phyloP scores from a whole-genome alignment of 2,797 vertebrate species.

The Eurystomus glaucurus region DNA sequence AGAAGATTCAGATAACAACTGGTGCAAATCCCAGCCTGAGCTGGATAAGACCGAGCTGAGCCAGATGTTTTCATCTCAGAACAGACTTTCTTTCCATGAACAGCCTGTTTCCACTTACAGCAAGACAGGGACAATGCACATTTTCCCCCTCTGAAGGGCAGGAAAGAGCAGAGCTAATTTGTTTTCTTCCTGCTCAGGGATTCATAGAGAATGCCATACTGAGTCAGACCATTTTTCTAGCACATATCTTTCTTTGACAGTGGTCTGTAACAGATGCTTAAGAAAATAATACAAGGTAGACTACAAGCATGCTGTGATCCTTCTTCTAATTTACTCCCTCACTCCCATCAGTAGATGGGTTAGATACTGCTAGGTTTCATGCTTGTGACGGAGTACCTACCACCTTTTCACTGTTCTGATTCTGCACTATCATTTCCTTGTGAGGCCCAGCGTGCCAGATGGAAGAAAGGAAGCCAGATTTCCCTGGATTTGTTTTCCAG shows the following conservation, averaged over 20 bases:
- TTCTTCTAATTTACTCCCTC: background rate
- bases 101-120: constrained; percentile 53
- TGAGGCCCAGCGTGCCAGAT: background rate
- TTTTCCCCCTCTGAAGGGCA: constrained; percentile 12
- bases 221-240: background rate
- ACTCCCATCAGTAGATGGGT: background rate
- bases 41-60: constrained; percentile 12
- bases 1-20: constrained; percentile 43
- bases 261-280: background rate
- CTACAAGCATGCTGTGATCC: background rate
- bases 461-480: background rate
- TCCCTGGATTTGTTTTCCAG: background rate
- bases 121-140: background rate
- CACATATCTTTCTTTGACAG: background rate
- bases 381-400: background rate
- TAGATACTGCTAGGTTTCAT: background rate
- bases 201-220: background rate
- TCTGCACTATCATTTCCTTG: accelerated
- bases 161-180: background rate
- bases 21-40: constrained; percentile 44
- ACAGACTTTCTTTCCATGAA: background rate
- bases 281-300: background rate
- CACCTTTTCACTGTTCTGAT: background rate
- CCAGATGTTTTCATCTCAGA: constrained; percentile 8
- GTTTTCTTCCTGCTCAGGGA: background rate